Conservation (phyloP, 2,797 vertebrate species). For the Echeneis naucrates region DNA sequence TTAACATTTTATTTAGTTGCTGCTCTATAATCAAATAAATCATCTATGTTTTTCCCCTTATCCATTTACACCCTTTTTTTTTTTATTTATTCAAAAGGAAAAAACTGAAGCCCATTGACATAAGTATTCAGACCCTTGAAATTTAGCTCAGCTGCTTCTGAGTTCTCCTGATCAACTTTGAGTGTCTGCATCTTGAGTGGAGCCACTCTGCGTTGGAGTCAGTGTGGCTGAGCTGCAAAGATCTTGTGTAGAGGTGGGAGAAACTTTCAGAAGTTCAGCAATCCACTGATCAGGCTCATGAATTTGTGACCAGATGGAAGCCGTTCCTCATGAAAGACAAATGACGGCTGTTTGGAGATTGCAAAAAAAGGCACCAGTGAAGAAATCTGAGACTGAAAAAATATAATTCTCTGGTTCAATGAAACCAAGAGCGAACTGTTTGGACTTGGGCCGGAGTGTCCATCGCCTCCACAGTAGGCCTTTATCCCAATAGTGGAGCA, state of each 20-base stretch:
- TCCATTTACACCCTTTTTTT: background rate
- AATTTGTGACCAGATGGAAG: background rate
- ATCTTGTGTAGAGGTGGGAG: background rate
- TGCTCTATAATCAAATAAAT: too few species aligned
- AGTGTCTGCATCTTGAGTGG: background rate
- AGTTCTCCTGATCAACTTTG: background rate
- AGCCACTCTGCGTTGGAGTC: too few species aligned
- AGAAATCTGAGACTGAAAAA: too few species aligned
- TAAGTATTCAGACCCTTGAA: too few species aligned
- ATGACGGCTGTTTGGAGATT: background rate
- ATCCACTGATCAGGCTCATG: background rate
- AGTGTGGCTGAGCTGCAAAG: background rate
- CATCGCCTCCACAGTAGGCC: too few species aligned
- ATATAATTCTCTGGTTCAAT: background rate
- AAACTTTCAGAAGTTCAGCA: background rate
- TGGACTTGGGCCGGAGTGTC: too few species aligned
- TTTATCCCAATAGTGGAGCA: too few species aligned
- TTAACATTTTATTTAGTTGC: background rate
- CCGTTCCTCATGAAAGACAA: too few species aligned
- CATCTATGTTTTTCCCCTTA: background rate
- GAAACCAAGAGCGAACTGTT: too few species aligned
- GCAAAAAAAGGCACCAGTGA: background rate
- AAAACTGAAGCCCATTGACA: background rate
- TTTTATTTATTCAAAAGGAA: too few species aligned
- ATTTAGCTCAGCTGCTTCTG: background rate